Evolutionary conservation across 2,797 vertebrate species (phyloP), one percentile per base, ranked within the genome.

Genomic region (Sebastes minor): DNA sequence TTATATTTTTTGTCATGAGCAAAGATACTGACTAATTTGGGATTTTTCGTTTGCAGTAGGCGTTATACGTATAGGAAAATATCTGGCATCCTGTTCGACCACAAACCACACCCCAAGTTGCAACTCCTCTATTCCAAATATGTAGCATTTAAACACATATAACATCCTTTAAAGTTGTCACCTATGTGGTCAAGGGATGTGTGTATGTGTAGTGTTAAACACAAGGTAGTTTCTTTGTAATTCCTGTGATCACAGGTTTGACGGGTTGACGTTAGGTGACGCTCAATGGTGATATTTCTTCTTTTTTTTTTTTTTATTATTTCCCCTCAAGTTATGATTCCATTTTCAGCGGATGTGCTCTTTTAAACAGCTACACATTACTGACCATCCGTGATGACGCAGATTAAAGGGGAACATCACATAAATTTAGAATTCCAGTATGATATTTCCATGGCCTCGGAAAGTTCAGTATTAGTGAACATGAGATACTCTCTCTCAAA

Each of bases 171-270:
- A 4, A 7, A 49, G 14, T 18, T 71, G 22, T 74, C 52, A 72
- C 27, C 23, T 38, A 35, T 46, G 56, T 83, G 42, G 25, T 65
- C 18, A 70, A 23, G 18, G 46, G 46, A 20, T 49, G 46, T 8
- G 46, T 18, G 23, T 52, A 28, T 16, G 20, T 59, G 2, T 63
- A 9, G 76, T 63, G 59, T 80, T 79, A 91, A 88, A 88, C 81
- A 74, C 71, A 55, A 1, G 55, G 55, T 64, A n/a, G 42, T 90
- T 91, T 84, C 52, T 72, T 63, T 71, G 25, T 32, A 18, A 56
- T 65, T 22, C 13, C n/a, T 80, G 55, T 77, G 60, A 63, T 85
- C 57, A 56, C 69, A 89, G 16, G 25, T 77, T 61, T 35, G 10
- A 13, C 1, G 53, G 14, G 33, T 49, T 85, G 30, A 53, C 67